These are phyloP conservation scores for Nyctalus aviator DNA, from an alignment of 2,797 vertebrate genomes.

Conservation along the genomic window DNA sequence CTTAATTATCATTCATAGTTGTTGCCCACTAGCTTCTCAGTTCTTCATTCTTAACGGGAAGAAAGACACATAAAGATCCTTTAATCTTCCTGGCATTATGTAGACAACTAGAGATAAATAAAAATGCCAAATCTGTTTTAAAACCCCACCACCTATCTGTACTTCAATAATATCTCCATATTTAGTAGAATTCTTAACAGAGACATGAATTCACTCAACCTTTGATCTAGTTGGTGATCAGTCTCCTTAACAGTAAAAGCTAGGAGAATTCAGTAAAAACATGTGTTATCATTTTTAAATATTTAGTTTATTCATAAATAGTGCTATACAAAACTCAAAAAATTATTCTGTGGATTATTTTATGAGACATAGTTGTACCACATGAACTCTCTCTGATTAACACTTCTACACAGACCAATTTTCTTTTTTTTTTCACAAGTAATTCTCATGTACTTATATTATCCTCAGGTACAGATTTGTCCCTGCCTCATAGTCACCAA, in stretches of 20 bases:
- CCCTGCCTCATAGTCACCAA: neutral
- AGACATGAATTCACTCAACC: neutral
- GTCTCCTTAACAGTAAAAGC: neutral
- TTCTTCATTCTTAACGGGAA: neutral
- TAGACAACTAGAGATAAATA: neutral
- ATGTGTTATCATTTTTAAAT: neutral
- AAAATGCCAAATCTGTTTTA: neutral
- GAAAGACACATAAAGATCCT: neutral
- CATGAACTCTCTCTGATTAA: neutral
- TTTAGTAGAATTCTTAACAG: neutral
- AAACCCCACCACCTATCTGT: neutral
- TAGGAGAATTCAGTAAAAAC: neutral
- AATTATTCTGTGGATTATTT: slow-evolving; percentile 4
- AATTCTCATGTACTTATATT: neutral
- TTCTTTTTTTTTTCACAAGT: neutral
- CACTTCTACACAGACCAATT: neutral
- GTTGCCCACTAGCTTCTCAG: neutral
- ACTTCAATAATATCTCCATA: neutral
- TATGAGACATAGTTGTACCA: neutral
- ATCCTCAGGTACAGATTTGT: neutral
- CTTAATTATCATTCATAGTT: neutral
- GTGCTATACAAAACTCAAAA: neutral
- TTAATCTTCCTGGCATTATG: neutral
- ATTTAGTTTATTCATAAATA: neutral
- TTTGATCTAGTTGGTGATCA: slow-evolving; percentile 11